phyloP scores from a whole-genome alignment of 2,888 invertebrate genomes.

The Himalopsyche japonica region DNA sequence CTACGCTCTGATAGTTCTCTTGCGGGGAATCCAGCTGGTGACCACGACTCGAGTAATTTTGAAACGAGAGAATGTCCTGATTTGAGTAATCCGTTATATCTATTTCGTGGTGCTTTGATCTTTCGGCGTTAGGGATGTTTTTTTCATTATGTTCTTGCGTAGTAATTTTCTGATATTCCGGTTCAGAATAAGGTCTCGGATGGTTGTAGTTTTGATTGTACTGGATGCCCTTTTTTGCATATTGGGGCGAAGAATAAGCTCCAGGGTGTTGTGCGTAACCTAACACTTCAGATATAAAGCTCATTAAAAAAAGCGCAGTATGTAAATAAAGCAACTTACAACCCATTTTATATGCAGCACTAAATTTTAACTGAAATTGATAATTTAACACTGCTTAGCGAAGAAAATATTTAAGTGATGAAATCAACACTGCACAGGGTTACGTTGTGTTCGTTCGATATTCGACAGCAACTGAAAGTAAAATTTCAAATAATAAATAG shows the following conservation, averaged over 20 bases:
- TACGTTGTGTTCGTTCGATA: not conserved
- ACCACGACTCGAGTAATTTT: not conserved
- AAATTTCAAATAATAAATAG: not conserved
- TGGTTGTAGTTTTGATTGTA: constrained; percentile 31
- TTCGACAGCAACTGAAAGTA: not conserved
- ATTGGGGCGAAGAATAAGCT: constrained; percentile 60
- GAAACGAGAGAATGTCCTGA: not conserved
- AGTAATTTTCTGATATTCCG: constrained; percentile 33
- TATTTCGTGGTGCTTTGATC: constrained; percentile 37
- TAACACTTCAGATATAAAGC: constrained; percentile 5
- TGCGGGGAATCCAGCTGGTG: not conserved
- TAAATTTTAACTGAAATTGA: no score
- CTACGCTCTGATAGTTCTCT: constrained; percentile 9
- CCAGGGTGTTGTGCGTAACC: constrained; percentile 48
- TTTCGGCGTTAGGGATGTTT: constrained; percentile 5
- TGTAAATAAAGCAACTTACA: not conserved
- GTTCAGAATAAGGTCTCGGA: constrained; percentile 20
- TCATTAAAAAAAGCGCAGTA: not conserved
- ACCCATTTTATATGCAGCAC: not conserved
- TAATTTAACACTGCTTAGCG: no score
- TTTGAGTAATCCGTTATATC: constrained; percentile 23
- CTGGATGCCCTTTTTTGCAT: constrained; percentile 52
- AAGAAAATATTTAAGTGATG: no score
- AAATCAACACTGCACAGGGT: not conserved
- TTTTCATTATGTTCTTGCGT: not conserved